Percentiles rank a stretch among this genome's conserved stretches.
phyloP scores from a whole-genome alignment of 2,797 vertebrate genomes.

The Gadopsis bispinosus region DNA sequence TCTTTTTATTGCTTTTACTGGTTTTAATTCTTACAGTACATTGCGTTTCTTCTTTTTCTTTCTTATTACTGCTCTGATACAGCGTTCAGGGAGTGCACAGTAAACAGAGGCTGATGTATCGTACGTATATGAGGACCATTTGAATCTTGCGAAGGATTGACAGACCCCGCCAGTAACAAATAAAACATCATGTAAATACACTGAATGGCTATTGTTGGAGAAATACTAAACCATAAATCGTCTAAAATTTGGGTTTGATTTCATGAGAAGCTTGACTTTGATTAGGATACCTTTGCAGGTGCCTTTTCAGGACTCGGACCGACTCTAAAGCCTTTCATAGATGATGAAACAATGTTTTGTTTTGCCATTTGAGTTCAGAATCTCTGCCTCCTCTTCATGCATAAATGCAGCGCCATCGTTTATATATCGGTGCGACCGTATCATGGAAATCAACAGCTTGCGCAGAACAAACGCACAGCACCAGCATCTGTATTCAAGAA shows the following conservation, averaged over 20 bases:
- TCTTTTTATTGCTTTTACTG: too few species aligned
- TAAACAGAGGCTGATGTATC: background rate
- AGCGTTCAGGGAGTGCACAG: background rate
- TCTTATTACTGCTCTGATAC: background rate
- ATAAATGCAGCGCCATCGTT: background rate
- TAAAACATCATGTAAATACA: background rate
- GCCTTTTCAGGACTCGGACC: background rate
- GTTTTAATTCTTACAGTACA: too few species aligned
- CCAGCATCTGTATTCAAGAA: conserved; percentile 9
- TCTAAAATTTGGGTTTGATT: background rate
- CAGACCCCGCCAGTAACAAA: background rate
- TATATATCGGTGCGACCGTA: background rate
- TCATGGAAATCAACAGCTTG: background rate
- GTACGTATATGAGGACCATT: background rate
- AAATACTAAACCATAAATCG: too few species aligned
- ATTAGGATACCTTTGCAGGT: background rate
- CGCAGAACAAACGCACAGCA: background rate
- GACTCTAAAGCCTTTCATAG: background rate
- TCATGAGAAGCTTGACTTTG: background rate
- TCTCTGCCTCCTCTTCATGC: background rate
- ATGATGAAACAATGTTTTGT: background rate
- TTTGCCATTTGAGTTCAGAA: background rate
- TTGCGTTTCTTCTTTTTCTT: too few species aligned
- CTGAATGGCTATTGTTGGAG: background rate
- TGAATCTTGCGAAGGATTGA: background rate